Base-by-base conservation (phyloP, 1,140 invertebrate species). In the Caligus rogercresseyi region DNA sequence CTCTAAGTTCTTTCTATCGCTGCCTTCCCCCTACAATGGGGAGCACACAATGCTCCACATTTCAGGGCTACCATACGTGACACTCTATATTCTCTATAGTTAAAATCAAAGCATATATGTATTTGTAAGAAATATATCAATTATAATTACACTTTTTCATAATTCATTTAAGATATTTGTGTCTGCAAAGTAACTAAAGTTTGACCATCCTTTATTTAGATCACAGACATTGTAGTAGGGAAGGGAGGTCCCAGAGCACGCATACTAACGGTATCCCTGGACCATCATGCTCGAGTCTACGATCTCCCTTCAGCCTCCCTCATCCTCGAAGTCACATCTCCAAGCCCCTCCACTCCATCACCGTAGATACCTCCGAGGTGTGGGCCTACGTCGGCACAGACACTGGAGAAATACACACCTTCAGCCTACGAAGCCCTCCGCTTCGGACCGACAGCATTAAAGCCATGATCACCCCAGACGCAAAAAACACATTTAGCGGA, bases 251-350 rank as follows among this genome's bases (percentile, higher is more conserved):
- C 78, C 18, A 77, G 79, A 43, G 79, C 83, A 11, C 75, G 83
- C 54, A 71, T 92, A 56, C 81, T 79, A 54, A 83, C 88, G 0
- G 81, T 82, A 3, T 91, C 89, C 0, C 70, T 81, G 54, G 89
- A 95, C 71, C 78, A 82, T 68, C 87, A 85, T 16, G 83, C 83
- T 67, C 86, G 85, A 73, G 78, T 93, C 2, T 91, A 87, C 72
- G 82, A 86, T 66, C 69, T 90, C 11, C 68, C 74, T 7, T 76
- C 74, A 52, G 87, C 86, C 25, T 72, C 74, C 26, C 70, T 85
- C 63, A 70, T 92, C 2, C 69, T 87, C 0, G 84, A 80, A 25
- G 68, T 92, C 16, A 75, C 88, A 0, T 89, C 87, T 73, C 79
- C 83, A 75, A 79, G 51, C 78, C 80, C 3, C 73, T 91, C 3